Evolutionary conservation across 2,113 vertebrate genomes (phyloP).

Genomic region (Eublepharis macularius): DNA sequence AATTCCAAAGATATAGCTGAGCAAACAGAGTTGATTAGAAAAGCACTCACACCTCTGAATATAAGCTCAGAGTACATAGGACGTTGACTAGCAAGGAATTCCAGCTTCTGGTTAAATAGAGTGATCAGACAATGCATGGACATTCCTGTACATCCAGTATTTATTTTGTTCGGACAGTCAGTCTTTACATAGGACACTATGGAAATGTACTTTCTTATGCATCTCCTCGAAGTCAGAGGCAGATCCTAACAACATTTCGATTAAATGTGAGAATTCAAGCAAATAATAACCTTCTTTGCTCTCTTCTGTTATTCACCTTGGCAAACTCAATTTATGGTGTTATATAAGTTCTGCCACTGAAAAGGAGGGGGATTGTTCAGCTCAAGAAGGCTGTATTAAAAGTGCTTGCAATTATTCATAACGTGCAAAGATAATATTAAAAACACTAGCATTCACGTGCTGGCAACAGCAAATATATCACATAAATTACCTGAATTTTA

Average conservation of each 20-base stretch:
- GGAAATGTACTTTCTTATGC: accelerated
- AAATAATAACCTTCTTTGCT: not conserved
- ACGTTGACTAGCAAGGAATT: not conserved
- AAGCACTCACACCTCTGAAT: not conserved
- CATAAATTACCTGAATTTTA: not conserved
- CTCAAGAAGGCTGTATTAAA: slow-evolving; percentile 9
- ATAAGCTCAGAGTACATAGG: not conserved
- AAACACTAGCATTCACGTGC: slow-evolving; percentile 26
- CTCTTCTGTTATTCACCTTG: not conserved
- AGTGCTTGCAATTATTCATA: not conserved
- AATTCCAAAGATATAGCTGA: not conserved
- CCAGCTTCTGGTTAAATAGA: not conserved
- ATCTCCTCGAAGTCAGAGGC: accelerated
- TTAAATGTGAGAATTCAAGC: accelerated
- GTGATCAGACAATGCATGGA: not conserved
- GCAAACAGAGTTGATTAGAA: not conserved
- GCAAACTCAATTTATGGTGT: not conserved
- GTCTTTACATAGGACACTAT: not conserved
- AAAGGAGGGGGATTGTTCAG: not conserved
- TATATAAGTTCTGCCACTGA: not conserved
- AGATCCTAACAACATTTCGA: not conserved
- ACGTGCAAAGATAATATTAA: slow-evolving; percentile 35
- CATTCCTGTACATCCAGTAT: not conserved
- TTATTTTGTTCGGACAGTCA: not conserved
- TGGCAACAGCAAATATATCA: accelerated